Percentiles rank a stretch among this genome's conserved stretches.
phyloP scores from a whole-genome alignment of 2,888 invertebrate genomes.

The Tenthredo notha region DNA sequence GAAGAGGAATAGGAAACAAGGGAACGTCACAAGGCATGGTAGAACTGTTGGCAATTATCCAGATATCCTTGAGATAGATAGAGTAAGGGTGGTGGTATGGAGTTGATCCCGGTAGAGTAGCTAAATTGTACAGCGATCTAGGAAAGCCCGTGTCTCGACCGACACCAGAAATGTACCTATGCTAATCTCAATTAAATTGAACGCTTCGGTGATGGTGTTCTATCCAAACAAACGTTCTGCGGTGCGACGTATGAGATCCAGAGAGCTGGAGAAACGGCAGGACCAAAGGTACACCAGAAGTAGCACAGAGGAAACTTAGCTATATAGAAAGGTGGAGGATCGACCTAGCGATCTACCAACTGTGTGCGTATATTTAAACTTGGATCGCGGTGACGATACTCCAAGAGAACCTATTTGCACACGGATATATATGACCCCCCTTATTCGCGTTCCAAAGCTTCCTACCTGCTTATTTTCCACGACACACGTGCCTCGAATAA shows the following conservation, averaged over 20 bases:
- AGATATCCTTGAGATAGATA: not conserved
- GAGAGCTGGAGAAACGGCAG: conserved; percentile 5
- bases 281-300: not conserved
- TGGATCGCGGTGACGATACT: conserved; percentile 46
- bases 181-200: conserved; percentile 54
- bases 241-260: not conserved
- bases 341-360: not conserved
- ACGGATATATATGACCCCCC: conserved; percentile 34
- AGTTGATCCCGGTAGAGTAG: conserved; percentile 44
- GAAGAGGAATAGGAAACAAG: conserved; percentile 21
- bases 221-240: conserved; percentile 50
- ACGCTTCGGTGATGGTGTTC: conserved; percentile 50
- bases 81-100: not conserved
- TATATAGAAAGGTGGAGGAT: conserved; percentile 9
- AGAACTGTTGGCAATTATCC: conserved; percentile 50
- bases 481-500: conserved; percentile 49
- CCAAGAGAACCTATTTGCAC: conserved; percentile 48
- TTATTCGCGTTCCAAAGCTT: conserved; percentile 10
- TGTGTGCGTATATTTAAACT: conserved; percentile 51
- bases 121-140: conserved; percentile 39
- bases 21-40: conserved; percentile 23
- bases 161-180: conserved; percentile 48
- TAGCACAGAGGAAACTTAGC: not conserved
- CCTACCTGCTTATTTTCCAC: conserved; percentile 44
- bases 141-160: conserved; percentile 37